Evolutionary conservation across 2,797 vertebrate genomes (phyloP), one percentile per base, ranked within the genome.

Genomic region (Bovichtus diacanthus): DNA sequence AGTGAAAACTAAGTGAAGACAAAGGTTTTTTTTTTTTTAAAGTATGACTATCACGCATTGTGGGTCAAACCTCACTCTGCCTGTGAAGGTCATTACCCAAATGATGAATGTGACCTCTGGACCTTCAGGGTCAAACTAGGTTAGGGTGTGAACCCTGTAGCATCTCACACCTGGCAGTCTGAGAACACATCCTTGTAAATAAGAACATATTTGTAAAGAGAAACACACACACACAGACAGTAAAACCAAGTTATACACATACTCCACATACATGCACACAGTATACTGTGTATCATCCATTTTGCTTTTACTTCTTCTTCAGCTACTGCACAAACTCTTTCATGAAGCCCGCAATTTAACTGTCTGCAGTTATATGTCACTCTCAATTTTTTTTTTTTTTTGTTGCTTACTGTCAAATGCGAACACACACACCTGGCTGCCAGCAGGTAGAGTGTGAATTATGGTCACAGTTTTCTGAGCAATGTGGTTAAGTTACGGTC

Each of bases 401-500:
- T n/a, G n/a, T n/a, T 53, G 4, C 59, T 64, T 39, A 51, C 10
- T 70, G 43, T 76, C 59, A 74, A 47, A 62, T 55, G 58, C n/a
- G 5, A 18, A 73, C 63, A 80, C 78, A 81, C 83, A 81, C 83
- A 93, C 87, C 90, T 90, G 92, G 88, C 71, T 90, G 83, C 90
- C 89, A 87, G 59, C 62, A 19, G 34, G 44, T 25, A 38, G 15
- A 6, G 5, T 76, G 39, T 90, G 67, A 94, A 73, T 86, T 88
- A 90, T 82, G 80, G 80, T 75, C 18, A 3, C 10, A 61, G 76
- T 80, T 74, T 51, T 50, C 46, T 66, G 62, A 81, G 63, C 39
- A 74, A 73, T 63, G 74, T 85, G 85, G 80, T 88, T 74, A 85
- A 70, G 79, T 83, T 74, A 66, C 65, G 79, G 81, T 84, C 86